phyloP scores from a whole-genome alignment of 2,113 vertebrate species.

The Amia ocellicauda region DNA sequence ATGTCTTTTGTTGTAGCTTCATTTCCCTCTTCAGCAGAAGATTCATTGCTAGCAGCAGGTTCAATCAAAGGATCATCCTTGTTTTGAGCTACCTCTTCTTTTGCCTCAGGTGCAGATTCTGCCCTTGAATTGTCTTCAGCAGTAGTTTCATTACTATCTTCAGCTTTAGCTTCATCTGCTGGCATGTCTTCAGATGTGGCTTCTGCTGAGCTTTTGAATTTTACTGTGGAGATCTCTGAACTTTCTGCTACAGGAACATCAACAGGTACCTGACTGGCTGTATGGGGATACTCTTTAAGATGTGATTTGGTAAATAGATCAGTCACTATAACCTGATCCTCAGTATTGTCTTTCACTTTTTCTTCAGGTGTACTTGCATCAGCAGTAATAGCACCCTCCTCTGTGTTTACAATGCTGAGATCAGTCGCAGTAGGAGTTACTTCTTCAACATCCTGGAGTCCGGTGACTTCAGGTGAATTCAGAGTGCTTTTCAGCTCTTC shows the following conservation, averaged over 20 bases:
- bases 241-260: too few species aligned
- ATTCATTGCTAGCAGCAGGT: neutral
- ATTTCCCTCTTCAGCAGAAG: neutral
- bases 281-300: too few species aligned
- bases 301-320: too few species aligned
- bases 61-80: neutral
- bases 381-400: slow-evolving; percentile 15
- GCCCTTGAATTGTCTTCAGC: slow-evolving; percentile 2
- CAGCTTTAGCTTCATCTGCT: slow-evolving; percentile 34
- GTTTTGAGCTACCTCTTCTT: neutral
- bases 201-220: neutral
- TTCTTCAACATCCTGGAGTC: slow-evolving; percentile 34
- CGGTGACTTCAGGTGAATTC: slow-evolving; percentile 11
- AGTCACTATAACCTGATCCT: too few species aligned
- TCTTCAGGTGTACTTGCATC: slow-evolving; percentile 5
- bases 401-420: slow-evolving; percentile 43
- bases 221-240: neutral
- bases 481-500: slow-evolving; percentile 35
- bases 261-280: too few species aligned
- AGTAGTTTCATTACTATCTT: neutral
- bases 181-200: neutral
- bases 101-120: neutral
- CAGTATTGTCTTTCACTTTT: too few species aligned
- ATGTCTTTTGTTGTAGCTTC: neutral
- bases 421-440: slow-evolving; percentile 57